These are phyloP conservation scores for Calcarius ornatus DNA, from an alignment of 2,113 vertebrate species.

Conservation along the genomic window DNA sequence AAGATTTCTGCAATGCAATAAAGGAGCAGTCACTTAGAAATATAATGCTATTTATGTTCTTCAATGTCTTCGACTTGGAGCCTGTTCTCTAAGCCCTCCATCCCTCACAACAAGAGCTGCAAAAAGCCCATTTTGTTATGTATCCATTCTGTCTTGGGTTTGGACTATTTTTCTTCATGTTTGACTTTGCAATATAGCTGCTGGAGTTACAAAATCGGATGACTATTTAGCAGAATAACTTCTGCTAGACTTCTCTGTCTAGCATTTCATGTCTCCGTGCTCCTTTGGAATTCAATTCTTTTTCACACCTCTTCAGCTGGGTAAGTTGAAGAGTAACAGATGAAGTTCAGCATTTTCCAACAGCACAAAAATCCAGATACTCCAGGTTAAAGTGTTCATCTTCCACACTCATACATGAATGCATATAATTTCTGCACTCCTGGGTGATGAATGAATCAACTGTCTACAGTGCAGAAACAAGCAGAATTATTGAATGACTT, in stretches of 20 bases:
- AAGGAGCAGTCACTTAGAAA: background rate
- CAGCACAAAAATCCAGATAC: background rate
- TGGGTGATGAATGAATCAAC: background rate
- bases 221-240: background rate
- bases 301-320: background rate
- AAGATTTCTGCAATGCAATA: constrained; percentile 12
- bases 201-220: background rate
- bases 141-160: background rate
- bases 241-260: background rate
- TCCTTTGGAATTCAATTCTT: background rate
- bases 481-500: background rate
- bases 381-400: background rate
- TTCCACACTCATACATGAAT: background rate
- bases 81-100: background rate
- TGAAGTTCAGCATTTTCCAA: background rate
- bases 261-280: background rate
- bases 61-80: background rate
- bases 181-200: background rate
- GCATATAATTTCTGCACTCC: background rate
- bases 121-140: background rate
- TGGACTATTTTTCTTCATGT: background rate
- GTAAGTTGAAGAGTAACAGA: background rate
- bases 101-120: background rate
- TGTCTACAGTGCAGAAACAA: background rate
- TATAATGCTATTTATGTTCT: background rate